Conservation (phyloP, 2,888 invertebrate species). For the Drosophila basisetae region DNA sequence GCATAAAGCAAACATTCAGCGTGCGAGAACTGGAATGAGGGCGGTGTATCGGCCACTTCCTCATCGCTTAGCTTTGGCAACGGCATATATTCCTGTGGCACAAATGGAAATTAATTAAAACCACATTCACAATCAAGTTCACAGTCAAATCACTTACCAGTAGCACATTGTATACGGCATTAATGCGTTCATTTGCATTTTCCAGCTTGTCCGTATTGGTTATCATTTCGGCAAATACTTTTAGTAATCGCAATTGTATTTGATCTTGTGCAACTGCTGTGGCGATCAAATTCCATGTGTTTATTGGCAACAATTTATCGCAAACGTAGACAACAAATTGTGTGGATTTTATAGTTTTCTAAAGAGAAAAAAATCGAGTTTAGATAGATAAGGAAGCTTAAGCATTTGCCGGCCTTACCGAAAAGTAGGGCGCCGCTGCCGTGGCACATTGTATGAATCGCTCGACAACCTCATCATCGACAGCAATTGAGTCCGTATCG, state of each 20-base stretch:
- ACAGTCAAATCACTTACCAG: slow-evolving; percentile 87
- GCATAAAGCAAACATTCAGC: slow-evolving; percentile 95
- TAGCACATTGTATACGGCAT: slow-evolving; percentile 91
- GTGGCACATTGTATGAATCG: slow-evolving; percentile 94
- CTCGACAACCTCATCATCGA: slow-evolving; percentile 90
- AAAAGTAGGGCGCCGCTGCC: slow-evolving; percentile 94
- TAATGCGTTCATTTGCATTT: slow-evolving; percentile 90
- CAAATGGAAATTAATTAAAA: background rate
- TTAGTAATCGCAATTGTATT: slow-evolving; percentile 91
- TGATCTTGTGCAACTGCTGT: slow-evolving; percentile 88
- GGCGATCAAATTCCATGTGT: slow-evolving; percentile 88
- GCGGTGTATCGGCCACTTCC: slow-evolving; percentile 87
- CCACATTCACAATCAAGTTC: background rate
- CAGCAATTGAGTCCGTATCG: slow-evolving; percentile 85
- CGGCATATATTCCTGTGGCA: slow-evolving; percentile 92
- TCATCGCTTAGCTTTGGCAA: slow-evolving; percentile 91
- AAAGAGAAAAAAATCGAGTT: slow-evolving; percentile 58
- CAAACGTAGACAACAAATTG: slow-evolving; percentile 94
- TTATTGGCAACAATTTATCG: slow-evolving; percentile 92
- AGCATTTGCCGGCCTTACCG: slow-evolving; percentile 86
- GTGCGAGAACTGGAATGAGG: slow-evolving; percentile 96
- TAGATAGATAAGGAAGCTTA: slow-evolving; percentile 1
- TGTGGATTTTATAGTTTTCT: slow-evolving; percentile 94
- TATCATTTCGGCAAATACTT: slow-evolving; percentile 94
- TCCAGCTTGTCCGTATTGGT: slow-evolving; percentile 91